Conservation (phyloP, 2,888 invertebrate genomes). For the Clivina fossor region DNA sequence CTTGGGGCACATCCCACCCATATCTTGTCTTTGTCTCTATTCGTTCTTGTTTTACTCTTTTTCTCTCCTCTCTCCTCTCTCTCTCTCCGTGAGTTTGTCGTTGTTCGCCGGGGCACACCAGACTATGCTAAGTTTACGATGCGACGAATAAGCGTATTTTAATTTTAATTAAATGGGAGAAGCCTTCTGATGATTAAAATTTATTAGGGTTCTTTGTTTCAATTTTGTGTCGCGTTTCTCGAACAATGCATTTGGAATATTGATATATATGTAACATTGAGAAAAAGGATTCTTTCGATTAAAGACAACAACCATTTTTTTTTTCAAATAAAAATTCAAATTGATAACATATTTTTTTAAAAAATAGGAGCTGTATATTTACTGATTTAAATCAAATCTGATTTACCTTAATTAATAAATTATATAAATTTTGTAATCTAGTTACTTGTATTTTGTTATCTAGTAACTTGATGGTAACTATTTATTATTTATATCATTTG, state of each 20-base stretch:
- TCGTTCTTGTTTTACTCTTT: constrained; percentile 8
- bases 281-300: too few species aligned
- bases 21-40: constrained; percentile 17
- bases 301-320: too few species aligned
- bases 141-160: constrained; percentile 44
- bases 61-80: constrained; percentile 5
- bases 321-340: too few species aligned
- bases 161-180: constrained; percentile 53
- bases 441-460: too few species aligned
- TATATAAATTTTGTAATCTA: too few species aligned
- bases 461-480: too few species aligned
- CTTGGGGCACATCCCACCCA: constrained; percentile 18
- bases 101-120: not conserved
- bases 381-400: too few species aligned
- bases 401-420: too few species aligned
- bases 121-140: constrained; percentile 15
- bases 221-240: constrained; percentile 28
- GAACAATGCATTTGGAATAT: constrained; percentile 33
- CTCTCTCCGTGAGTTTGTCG: not conserved
- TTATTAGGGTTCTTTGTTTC: constrained; percentile 34
- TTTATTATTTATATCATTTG: too few species aligned
- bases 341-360: too few species aligned
- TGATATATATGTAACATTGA: constrained; percentile 20
- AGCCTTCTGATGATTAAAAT: constrained; percentile 50
- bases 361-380: too few species aligned